Base-by-base conservation (phyloP, 2,113 vertebrate genomes). In the Asarcornis scutulata region DNA sequence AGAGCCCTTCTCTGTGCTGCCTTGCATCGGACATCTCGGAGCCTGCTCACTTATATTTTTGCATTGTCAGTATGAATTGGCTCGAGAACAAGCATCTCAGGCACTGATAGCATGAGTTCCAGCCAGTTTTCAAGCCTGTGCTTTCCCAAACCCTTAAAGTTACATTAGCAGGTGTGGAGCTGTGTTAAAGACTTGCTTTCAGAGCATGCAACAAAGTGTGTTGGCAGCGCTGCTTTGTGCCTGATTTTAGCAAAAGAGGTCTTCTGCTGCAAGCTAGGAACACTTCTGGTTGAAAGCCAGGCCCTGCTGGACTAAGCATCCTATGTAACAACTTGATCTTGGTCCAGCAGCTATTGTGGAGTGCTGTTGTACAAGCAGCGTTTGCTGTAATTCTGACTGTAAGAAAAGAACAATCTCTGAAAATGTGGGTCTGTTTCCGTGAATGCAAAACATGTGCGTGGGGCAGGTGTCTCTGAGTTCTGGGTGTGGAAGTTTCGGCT, bases 271-370 rank as follows among this genome's bases (percentile, higher is more conserved):
- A 58, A 62, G 36, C 15, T 55, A 36, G 81, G 25, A 64, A 56
- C 1, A 4, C 64, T 92, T 88, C 42, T 6, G 2, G 32, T 78
- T 76, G 74, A 92, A 93, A 87, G 44, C 29, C 64, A 40, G 48
- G 12, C 66, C 95, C 87, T 91, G 77, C 59, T 85, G 53, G 23
- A 40, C 44, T 72, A 26, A 84, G 52, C 31, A 11, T 74, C 80
- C 56, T 16, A 27, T 31, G 77, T 67, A 32, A 56, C 7, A 73
- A n/a, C n/a, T 55, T 85, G 86, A 31, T 87, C 58, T 40, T 64
- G 53, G 76, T 94, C 93, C 91, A 95, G 62, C 71, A 79, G 38
- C 68, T 89, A 10, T 64, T 73, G 59, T n/a, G 22, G 81, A 80
- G 71, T 91, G 31, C 56, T 93, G 73, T 40, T 0, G 0, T 29